Conservation (phyloP, 2,888 invertebrate species). For the Sicus ferrugineus region DNA sequence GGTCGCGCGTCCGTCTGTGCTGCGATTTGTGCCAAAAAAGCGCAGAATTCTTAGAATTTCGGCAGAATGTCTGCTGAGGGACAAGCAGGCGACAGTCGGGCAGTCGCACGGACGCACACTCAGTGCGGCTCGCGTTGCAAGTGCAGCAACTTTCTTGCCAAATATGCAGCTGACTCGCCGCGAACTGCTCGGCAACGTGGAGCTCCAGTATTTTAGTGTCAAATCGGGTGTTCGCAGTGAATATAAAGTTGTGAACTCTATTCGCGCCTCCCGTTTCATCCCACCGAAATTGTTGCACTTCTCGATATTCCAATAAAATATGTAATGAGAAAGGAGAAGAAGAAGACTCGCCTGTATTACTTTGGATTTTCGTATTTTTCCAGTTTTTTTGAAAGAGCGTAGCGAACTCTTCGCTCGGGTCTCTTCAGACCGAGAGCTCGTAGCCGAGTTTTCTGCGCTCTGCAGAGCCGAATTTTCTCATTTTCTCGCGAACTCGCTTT, state of each 20-base stretch:
- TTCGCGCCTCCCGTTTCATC: neutral
- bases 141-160: slow-evolving; percentile 16
- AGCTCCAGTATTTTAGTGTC: neutral
- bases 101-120: neutral
- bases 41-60: slow-evolving; percentile 13
- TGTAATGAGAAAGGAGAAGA: no score
- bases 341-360: no score
- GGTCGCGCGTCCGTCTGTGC: neutral
- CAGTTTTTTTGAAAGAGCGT: no score
- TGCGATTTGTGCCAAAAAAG: slow-evolving; percentile 22
- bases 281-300: neutral
- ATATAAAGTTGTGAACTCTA: neutral
- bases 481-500: slow-evolving; percentile 14
- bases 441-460: neutral
- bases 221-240: neutral
- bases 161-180: slow-evolving; percentile 2
- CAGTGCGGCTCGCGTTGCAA: neutral
- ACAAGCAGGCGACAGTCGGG: neutral
- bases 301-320: neutral
- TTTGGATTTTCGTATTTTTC: no score
- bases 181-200: neutral
- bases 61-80: slow-evolving; percentile 4
- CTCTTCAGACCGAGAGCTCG: no score
- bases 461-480: neutral
- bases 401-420: no score